These are phyloP conservation scores for Plotosus lineatus DNA, from an alignment of 2,113 vertebrate genomes.

Conservation along the genomic window DNA sequence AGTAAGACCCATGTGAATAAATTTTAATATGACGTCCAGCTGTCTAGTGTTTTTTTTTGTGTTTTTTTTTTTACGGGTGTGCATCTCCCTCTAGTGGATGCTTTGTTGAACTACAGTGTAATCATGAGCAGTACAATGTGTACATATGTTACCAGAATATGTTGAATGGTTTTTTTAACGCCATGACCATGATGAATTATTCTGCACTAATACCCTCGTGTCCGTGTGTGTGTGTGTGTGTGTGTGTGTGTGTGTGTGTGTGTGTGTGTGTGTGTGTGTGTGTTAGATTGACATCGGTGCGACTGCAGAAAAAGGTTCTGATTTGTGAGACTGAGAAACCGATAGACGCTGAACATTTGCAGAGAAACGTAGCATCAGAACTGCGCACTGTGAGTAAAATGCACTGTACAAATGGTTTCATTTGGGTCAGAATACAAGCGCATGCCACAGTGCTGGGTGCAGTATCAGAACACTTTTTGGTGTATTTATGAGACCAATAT, in stretches of 20 bases:
- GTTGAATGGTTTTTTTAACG: neutral
- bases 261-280: slow-evolving; percentile 29
- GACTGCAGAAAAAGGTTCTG: slow-evolving; percentile 54
- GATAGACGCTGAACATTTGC: slow-evolving; percentile 42
- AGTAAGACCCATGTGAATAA: neutral
- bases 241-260: slow-evolving; percentile 31
- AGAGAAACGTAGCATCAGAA: slow-evolving; percentile 47
- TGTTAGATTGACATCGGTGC: slow-evolving; percentile 58
- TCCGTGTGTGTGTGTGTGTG: slow-evolving; percentile 31
- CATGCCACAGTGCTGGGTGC: neutral
- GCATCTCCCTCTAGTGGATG: slow-evolving; percentile 62
- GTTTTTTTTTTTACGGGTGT: slow-evolving; percentile 36
- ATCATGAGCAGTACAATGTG: neutral
- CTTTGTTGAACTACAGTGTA: neutral
- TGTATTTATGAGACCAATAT: neutral
- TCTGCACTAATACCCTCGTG: neutral
- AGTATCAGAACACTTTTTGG: neutral
- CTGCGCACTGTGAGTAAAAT: slow-evolving; percentile 54
- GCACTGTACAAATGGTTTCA: too few relatives aligned
- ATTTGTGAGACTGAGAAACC: slow-evolving; percentile 56
- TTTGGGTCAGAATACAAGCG: neutral
- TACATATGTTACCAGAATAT: neutral
- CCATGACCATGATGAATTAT: neutral
- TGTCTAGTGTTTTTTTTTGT: slow-evolving; percentile 2
- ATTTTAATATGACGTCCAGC: neutral